Evolutionary conservation across 2,888 invertebrate genomes (phyloP).

Genomic region (Penaeus monodon): DNA sequence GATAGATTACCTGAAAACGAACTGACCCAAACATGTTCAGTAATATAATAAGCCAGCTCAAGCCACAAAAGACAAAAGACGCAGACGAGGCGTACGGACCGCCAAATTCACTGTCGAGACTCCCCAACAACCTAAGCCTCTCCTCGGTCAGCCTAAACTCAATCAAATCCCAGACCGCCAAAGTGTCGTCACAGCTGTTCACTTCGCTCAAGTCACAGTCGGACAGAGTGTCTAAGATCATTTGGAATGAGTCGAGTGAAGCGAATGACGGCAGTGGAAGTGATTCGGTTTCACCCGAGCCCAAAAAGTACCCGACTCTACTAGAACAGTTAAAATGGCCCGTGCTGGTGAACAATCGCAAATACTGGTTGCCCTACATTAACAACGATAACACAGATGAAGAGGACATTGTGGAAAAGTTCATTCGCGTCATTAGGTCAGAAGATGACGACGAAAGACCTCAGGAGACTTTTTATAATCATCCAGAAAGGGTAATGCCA

Average conservation of each 20-base stretch:
- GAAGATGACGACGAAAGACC: constrained; percentile 70
- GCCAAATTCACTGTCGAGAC: neutral
- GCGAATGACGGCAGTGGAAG: constrained; percentile 68
- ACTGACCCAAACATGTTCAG: constrained; percentile 70
- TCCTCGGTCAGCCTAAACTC: constrained; percentile 66
- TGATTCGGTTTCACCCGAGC: neutral
- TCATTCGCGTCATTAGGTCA: constrained; percentile 74
- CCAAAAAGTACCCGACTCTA: constrained; percentile 42
- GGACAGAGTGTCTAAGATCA: constrained; percentile 58
- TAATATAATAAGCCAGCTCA: constrained; percentile 69
- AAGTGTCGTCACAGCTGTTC: constrained; percentile 69
- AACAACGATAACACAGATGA: constrained; percentile 67
- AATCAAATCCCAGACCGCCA: constrained; percentile 72
- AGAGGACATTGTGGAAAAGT: constrained; percentile 75
- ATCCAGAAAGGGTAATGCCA: constrained; percentile 57
- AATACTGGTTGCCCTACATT: constrained; percentile 29
- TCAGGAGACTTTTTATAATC: constrained; percentile 63
- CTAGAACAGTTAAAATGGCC: constrained; percentile 62
- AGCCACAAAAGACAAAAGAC: constrained; percentile 25
- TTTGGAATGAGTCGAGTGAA: constrained; percentile 68
- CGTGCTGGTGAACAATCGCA: constrained; percentile 31
- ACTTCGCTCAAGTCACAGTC: constrained; percentile 69
- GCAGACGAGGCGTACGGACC: neutral
- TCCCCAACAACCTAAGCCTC: constrained; percentile 1
- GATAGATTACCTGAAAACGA: neutral